Evolutionary conservation across 2,888 invertebrate species (phyloP).

Genomic region (Acanthoscelides obtectus): DNA sequence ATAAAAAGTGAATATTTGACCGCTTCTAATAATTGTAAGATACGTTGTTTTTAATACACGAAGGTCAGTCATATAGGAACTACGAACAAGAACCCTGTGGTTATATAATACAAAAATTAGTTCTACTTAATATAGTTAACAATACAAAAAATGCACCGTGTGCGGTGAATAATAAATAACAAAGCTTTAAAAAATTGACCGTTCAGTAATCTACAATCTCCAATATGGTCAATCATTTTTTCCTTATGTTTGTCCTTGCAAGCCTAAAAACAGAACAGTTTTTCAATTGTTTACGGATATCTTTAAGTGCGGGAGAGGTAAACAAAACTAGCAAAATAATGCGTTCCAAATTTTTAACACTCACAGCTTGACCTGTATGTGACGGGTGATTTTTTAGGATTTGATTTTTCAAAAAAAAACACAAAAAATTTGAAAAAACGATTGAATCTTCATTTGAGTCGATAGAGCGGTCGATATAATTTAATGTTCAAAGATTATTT

Average conservation of each 20-base stretch:
- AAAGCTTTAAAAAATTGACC: neutral
- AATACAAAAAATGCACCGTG: neutral
- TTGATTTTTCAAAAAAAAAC: too few relatives aligned
- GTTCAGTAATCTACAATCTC: neutral
- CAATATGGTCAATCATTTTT: neutral
- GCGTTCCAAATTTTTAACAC: too few relatives aligned
- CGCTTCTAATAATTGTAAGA: neutral
- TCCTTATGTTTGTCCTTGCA: neutral
- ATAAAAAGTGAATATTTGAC: too few relatives aligned
- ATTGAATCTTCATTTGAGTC: too few relatives aligned
- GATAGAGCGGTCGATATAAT: too few relatives aligned
- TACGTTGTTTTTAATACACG: neutral
- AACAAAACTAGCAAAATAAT: too few relatives aligned
- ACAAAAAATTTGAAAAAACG: too few relatives aligned
- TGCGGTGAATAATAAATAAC: neutral
- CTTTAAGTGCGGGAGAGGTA: too few relatives aligned
- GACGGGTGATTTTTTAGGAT: too few relatives aligned
- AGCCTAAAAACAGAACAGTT: neutral
- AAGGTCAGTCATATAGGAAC: neutral
- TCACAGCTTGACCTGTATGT: too few relatives aligned
- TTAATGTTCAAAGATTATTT: too few relatives aligned
- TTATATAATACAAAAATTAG: neutral
- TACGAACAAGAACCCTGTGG: neutral
- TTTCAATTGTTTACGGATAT: neutral
- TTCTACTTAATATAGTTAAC: neutral